Conservation (phyloP, 2,888 invertebrate species). For the Leptinotarsa juncta region DNA sequence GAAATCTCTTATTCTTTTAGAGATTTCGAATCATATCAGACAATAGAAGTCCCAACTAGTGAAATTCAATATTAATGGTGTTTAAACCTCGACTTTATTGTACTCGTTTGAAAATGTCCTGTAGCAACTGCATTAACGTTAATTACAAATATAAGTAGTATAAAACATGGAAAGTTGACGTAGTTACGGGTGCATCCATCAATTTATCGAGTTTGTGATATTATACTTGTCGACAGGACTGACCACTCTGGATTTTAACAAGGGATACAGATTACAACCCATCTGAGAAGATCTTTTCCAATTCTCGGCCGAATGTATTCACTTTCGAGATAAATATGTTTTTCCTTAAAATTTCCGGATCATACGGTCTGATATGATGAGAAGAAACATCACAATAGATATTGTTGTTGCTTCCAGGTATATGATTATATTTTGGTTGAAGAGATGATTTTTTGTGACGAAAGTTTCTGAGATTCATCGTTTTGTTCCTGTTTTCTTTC, state of each 20-base stretch:
- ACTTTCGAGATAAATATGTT: neutral
- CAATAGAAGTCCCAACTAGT: too few relatives aligned
- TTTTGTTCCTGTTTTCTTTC: neutral
- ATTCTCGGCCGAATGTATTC: conserved; percentile 61
- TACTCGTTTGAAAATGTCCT: too few relatives aligned
- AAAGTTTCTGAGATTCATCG: neutral
- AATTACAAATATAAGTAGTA: too few relatives aligned
- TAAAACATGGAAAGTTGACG: too few relatives aligned
- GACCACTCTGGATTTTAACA: conserved; percentile 59
- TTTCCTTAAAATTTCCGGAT: conserved; percentile 31
- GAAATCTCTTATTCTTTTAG: too few relatives aligned
- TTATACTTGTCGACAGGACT: conserved; percentile 6
- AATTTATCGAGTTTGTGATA: neutral
- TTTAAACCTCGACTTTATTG: conserved; percentile 46
- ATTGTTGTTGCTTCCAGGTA: neutral
- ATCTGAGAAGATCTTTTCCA: conserved; percentile 57
- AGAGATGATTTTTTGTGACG: neutral
- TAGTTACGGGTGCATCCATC: too few relatives aligned
- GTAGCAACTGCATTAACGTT: too few relatives aligned
- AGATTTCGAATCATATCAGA: too few relatives aligned
- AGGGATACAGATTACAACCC: conserved; percentile 49
- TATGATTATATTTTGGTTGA: neutral
- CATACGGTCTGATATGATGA: conserved; percentile 33
- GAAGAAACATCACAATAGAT: conserved; percentile 15
- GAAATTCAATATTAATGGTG: conserved; percentile 28